Base-by-base conservation (phyloP, 2,888 invertebrate species). In the Limnephilus marmoratus region DNA sequence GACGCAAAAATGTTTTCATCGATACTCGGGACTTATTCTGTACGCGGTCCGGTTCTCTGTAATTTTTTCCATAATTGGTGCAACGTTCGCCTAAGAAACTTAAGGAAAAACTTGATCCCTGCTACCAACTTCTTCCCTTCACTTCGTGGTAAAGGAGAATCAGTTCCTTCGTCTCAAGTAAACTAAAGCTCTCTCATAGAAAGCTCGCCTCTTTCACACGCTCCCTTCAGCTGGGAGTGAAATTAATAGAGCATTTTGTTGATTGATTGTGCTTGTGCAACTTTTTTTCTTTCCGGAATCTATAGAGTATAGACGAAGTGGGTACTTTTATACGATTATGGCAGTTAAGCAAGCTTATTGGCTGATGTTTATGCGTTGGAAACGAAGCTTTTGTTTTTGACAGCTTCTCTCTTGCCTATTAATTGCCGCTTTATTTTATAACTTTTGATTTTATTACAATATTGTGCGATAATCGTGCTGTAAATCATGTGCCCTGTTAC, bases 31-130 rank as follows among this genome's bases (percentile, higher is more conserved):
- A 86, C 24, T 45, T 45, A 45, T 86, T 45, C 86, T 49, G 41
- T 24, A n/a, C n/a, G 86, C 86, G 29, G 86, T 88, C 88, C 68
- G 68, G 88, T 88, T 68, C 53, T 88, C 68, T 15, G 88, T 68
- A 37, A 88, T 88, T 68, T 88, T 80, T 88, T 34, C 88, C 88
- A 88, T 88, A 88, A 88, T 88, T 68, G 88, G 68, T 68, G 68
- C 88, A 86, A 13, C 68, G 68, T 31, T 86, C 34, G 88, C 29
- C 68, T 86, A 45, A 45, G 86, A 86, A 45, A 86, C 86, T 45
- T 15, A 45, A 86, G 15, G 49, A 86, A 86, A 86, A 86, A 86
- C 86, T 86, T 29, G 86, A 29, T 86, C 83, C 24, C n/a, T 0
- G 24, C 9, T 68, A 7, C 68, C n/a, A 37, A 37, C 34, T 34